Evolutionary conservation across 2,888 invertebrate species (phyloP), one percentile per base, ranked within the genome.

Genomic region (Terebella lapidaria): DNA sequence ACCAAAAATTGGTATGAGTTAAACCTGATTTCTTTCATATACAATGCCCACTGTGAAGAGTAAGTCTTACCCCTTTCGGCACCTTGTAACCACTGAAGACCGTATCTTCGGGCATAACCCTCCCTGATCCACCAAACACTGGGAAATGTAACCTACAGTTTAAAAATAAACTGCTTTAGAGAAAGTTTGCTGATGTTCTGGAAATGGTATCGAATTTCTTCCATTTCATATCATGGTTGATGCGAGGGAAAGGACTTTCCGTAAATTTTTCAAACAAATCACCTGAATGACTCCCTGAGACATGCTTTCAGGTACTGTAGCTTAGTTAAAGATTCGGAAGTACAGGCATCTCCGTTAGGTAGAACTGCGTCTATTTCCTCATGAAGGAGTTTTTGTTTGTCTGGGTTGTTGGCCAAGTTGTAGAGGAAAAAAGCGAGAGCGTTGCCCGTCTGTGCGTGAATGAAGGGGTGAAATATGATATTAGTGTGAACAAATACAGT

Each of bases 281-380:
- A 60, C 60, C 74, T 68, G 46, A 72, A 70, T 0, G 70, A 68
- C 56, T 74, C 74, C 54, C 70, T 71, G 22, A 69, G 61, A 3
- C 71, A 68, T 2, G 72, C 72, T 58, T 67, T 71, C 46, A 74
- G 62, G 62, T 74, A 74, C 1, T 68, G 58, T 67, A 73, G 62
- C 29, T 64, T 54, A 2, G 61, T 60, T 1, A 74, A 22, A 26
- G 35, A 30, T 45, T 54, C 65, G 4, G 61, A 53, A 1, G 69
- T 62, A 10, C 66, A 53, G 18, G 54, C 54, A 25, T 29, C 54
- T 3, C 56, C 54, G 3, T 55, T 55, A 1, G 65, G 63, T 18
- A 70, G 26, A 1, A 62, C 49, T 2, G 27, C n/a, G 30, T 62
- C 54, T 1, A 74, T 65, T 54, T 74, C 73, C 26, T 64, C 29